Base-by-base conservation (phyloP, 1,140 invertebrate species). In the Drosophila kanapiae region DNA sequence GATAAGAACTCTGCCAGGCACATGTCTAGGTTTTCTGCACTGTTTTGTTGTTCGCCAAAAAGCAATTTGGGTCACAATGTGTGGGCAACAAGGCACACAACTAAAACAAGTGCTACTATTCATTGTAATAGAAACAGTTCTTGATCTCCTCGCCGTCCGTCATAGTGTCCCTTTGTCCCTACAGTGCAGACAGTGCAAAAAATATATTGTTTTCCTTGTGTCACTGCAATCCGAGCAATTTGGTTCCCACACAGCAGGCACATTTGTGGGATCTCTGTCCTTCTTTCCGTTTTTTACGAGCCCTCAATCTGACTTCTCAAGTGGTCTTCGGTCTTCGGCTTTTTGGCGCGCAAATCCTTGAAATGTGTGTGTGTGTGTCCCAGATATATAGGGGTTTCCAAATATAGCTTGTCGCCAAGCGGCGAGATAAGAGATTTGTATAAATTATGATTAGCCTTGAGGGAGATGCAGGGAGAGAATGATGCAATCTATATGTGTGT, bases 241-340 rank as follows among this genome's bases (percentile, higher is more conserved):
- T 56, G 78, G 85, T 90, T 90, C 85, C 85, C 85, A 90, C 85
- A 90, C 85, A 90, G 85, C 85, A 70, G 86, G 85, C 81, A 74
- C 72, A 78, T 56, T 56, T 56, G 53, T 87, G 60, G 40, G 54
- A 69, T 57, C 54, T 64, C 78, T 60, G 60, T 81, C 53, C 56
- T 70, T 60, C 53, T 71, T 62, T 62, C 40, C 38, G 59, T 76
- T 83, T 84, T 67, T 80, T 83, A 78, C 57, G 75, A 78, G 59
- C 60, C 45, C 56, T 51, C 33, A 13, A 8, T 54, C 51, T 59
- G 82, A 78, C 61, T 70, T 88, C 77, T 86, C 76, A 86, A 86
- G 83, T 87, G 77, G 58, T 47, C 53, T 56, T 83, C 16, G 77
- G 58, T 47, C 53, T 56, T 83, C 16, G 54, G 37, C 37, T 49